Conservation (phyloP, 2,888 invertebrate genomes). For the Hipparchia semele region DNA sequence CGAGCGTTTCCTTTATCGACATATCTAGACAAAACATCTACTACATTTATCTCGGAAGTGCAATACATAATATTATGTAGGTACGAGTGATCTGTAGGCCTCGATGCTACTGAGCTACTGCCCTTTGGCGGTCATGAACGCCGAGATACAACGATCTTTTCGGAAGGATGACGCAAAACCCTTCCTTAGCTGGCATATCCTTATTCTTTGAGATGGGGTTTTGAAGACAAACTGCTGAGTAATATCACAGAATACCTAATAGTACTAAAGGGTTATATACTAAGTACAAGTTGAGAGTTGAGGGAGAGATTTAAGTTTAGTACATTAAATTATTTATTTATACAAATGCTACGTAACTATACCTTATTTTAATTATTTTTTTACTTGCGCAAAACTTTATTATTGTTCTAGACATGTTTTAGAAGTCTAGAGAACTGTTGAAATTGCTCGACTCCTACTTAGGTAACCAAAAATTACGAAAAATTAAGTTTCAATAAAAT, state of each 20-base stretch:
- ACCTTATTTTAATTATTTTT: too few species aligned
- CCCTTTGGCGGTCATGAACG: neutral
- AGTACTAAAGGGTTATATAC: too few species aligned
- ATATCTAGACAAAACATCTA: neutral
- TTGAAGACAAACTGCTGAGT: too few species aligned
- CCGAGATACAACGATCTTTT: neutral
- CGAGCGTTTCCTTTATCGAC: neutral
- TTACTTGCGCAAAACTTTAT: neutral
- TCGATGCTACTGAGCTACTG: neutral
- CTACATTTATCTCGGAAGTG: neutral
- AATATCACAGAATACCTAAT: too few species aligned
- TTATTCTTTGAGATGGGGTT: neutral
- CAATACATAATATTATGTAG: neutral
- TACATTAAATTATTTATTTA: too few species aligned
- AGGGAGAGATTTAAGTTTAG: too few species aligned
- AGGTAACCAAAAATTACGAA: neutral
- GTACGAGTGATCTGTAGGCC: neutral
- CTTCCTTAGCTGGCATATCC: neutral
- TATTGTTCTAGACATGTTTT: neutral
- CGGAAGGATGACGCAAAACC: neutral
- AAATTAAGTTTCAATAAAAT: neutral
- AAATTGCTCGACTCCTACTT: neutral
- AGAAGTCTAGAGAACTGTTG: neutral
- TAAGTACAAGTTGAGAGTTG: too few species aligned
- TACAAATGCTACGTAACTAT: too few species aligned